Conservation (phyloP, 1,140 invertebrate species). For the Apis florea region DNA sequence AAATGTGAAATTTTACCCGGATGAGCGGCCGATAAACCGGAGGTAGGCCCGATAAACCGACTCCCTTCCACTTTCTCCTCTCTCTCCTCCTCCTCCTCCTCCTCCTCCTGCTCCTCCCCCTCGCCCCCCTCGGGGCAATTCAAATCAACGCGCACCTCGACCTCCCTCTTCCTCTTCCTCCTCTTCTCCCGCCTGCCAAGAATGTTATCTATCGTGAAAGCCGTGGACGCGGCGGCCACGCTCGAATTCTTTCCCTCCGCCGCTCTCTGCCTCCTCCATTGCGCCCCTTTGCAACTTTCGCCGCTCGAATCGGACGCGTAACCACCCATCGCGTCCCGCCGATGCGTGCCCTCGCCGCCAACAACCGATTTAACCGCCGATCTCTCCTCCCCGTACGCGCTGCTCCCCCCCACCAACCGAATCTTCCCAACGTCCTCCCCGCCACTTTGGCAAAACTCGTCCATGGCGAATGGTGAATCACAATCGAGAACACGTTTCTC, state of each 20-base stretch:
- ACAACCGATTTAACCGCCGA: no score
- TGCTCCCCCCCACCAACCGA: no score
- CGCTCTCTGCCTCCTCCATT: slow-evolving; percentile 5
- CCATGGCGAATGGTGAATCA: no score
- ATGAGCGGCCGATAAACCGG: slow-evolving; percentile 54
- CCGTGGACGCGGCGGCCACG: slow-evolving; percentile 57
- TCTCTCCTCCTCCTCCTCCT: slow-evolving; percentile 53
- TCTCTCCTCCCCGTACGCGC: no score
- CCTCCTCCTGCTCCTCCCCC: slow-evolving; percentile 57
- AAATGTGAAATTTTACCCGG: slow-evolving; percentile 44
- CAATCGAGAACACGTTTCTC: no score
- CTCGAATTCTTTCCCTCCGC: slow-evolving; percentile 46
- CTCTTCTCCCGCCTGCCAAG: slow-evolving; percentile 65
- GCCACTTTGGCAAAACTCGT: no score
- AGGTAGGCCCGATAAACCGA: slow-evolving; percentile 61
- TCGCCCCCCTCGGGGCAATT: slow-evolving; percentile 47
- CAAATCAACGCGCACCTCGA: slow-evolving; percentile 1
- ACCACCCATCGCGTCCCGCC: slow-evolving; percentile 50
- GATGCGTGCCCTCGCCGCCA: no score
- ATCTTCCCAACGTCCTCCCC: no score
- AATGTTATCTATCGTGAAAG: slow-evolving; percentile 74
- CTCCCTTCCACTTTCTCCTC: slow-evolving; percentile 44
- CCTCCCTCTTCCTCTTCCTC: slow-evolving; percentile 45
- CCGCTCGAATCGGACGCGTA: slow-evolving; percentile 65
- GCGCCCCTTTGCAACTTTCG: slow-evolving; percentile 52